Conservation (phyloP, 2,113 vertebrate genomes). For the Labeo rohita region DNA sequence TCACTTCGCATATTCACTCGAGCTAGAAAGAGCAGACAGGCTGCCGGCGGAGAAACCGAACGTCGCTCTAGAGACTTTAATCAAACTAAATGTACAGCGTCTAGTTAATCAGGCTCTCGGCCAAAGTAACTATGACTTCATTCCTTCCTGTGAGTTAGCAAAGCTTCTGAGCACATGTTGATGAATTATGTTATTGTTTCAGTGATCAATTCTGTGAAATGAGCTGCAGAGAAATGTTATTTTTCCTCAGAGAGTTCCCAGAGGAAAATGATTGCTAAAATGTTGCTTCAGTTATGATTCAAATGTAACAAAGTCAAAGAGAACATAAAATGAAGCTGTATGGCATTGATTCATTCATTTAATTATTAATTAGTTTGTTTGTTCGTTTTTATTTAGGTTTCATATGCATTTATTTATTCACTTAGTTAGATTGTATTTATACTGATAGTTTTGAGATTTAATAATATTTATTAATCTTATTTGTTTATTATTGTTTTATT, state of each 20-base stretch:
- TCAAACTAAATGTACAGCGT: conserved; percentile 3
- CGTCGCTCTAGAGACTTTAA: background rate
- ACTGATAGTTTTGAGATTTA: background rate
- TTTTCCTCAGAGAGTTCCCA: background rate
- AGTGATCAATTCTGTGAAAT: background rate
- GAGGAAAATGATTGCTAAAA: background rate
- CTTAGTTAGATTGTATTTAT: background rate
- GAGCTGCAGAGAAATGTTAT: background rate
- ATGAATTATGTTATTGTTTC: background rate
- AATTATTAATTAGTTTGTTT: background rate
- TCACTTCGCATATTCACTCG: background rate
- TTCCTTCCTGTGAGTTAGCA: background rate
- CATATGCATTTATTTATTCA: background rate
- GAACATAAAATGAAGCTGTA: background rate
- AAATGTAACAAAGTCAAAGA: background rate
- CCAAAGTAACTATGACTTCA: conserved; percentile 14
- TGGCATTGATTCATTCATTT: background rate
- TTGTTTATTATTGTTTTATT: background rate
- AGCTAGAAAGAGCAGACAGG: background rate
- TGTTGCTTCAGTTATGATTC: background rate
- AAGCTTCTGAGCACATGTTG: background rate
- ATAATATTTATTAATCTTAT: background rate
- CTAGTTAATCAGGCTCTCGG: conserved; percentile 18
- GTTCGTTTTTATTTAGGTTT: background rate
- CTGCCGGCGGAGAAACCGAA: background rate